phyloP scores from a whole-genome alignment of 2,797 vertebrate species.

The Petrocephalus schoutedeni region DNA sequence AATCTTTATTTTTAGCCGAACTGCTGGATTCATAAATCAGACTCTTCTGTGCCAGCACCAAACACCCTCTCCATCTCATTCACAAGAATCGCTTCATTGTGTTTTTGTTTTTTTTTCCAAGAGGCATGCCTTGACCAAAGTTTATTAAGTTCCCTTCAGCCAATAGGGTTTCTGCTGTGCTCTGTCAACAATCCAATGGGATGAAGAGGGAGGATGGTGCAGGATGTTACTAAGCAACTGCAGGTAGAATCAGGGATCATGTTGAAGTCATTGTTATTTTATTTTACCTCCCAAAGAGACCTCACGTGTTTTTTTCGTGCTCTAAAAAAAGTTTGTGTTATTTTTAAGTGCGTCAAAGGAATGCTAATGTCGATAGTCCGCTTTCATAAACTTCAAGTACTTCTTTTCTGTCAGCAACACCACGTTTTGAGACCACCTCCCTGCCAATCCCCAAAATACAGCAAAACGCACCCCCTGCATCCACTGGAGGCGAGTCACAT shows the following conservation, averaged over 20 bases:
- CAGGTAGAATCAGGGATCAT: conserved; percentile 24
- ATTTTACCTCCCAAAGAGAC: conserved; percentile 25
- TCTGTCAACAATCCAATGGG: conserved; percentile 13
- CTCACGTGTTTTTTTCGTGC: conserved; percentile 14
- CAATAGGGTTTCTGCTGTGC: conserved; percentile 17
- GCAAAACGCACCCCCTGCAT: not conserved
- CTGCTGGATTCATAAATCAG: conserved; percentile 24
- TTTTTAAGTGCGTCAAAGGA: conserved; percentile 25
- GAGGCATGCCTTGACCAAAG: conserved; percentile 20
- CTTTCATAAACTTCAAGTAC: conserved; percentile 10
- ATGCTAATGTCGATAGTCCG: not conserved
- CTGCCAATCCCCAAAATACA: not conserved
- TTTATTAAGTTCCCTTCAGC: conserved; percentile 21
- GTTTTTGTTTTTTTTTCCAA: conserved; percentile 17
- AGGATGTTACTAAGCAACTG: conserved; percentile 26
- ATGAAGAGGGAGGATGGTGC: conserved; percentile 17
- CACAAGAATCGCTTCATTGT: conserved; percentile 23
- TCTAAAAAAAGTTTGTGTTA: conserved; percentile 19
- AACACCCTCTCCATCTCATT: conserved; percentile 21
- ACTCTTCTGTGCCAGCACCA: conserved; percentile 5
- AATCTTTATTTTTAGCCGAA: conserved; percentile 21
- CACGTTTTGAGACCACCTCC: not conserved
- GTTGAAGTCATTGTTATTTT: conserved; percentile 24
- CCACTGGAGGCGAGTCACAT: not conserved
- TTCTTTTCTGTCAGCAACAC: not conserved